These are phyloP conservation scores for Poecilia picta DNA, from an alignment of 2,797 vertebrate species.

Conservation along the genomic window DNA sequence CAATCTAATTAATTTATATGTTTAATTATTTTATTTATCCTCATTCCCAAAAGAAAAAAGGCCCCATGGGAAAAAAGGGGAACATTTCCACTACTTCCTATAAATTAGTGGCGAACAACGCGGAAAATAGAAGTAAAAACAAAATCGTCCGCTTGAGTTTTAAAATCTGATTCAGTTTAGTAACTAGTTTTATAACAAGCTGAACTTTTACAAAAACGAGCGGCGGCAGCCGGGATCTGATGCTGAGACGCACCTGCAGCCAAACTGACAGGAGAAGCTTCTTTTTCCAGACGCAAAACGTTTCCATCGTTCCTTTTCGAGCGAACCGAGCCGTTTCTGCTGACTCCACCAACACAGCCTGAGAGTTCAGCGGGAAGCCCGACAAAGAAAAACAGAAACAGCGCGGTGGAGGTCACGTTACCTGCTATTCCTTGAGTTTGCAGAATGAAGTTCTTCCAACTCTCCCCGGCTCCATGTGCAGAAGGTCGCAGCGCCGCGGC, in stretches of 20 bases:
- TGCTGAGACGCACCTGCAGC: slow-evolving; percentile 79
- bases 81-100: slow-evolving; percentile 49
- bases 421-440: slow-evolving; percentile 90
- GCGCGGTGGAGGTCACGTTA: slow-evolving; percentile 74
- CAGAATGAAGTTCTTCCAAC: slow-evolving; percentile 87
- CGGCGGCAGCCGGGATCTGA: slow-evolving; percentile 64
- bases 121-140: slow-evolving; percentile 4
- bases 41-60: slow-evolving; percentile 45
- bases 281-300: slow-evolving; percentile 73
- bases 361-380: slow-evolving; percentile 18
- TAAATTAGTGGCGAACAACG: slow-evolving; percentile 7
- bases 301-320: slow-evolving; percentile 25
- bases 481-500: slow-evolving; percentile 82
- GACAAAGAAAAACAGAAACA: slow-evolving; percentile 25
- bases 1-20: not conserved
- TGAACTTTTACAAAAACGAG: not conserved
- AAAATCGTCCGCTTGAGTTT: not conserved
- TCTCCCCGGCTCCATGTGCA: slow-evolving; percentile 88
- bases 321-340: not conserved
- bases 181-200: not conserved
- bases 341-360: not conserved
- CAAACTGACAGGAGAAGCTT: slow-evolving; percentile 69
- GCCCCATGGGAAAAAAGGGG: slow-evolving; percentile 56
- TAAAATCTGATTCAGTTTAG: not conserved
- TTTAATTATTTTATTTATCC: slow-evolving; percentile 22